Evolutionary conservation across 2,113 vertebrate species (phyloP).

Genomic region (Paradisaea rubra): DNA sequence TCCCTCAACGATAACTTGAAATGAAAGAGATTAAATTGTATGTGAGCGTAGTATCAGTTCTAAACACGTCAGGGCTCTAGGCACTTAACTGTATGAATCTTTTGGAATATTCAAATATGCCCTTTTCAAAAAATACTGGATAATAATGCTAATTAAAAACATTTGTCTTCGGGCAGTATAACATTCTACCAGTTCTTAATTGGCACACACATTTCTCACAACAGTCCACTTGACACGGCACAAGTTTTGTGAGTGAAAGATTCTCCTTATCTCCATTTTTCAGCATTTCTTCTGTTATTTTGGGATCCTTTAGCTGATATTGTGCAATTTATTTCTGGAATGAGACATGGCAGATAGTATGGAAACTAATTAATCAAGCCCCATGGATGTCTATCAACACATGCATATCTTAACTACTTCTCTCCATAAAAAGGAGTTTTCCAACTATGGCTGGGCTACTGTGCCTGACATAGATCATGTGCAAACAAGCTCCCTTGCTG

Average conservation of each 20-base stretch:
- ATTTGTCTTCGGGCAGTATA: not conserved
- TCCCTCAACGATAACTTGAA: conserved; percentile 1
- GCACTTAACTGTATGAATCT: not conserved
- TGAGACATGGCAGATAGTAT: not conserved
- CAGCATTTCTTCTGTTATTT: not conserved
- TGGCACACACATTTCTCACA: not conserved
- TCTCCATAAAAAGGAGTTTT: not conserved
- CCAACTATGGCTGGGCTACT: not conserved
- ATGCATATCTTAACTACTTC: not conserved
- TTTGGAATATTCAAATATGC: not conserved
- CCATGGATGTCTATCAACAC: not conserved
- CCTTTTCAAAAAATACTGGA: not conserved
- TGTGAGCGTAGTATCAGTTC: not conserved
- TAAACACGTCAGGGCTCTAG: conserved; percentile 6
- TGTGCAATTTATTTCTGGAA: not conserved
- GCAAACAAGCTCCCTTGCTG: not conserved
- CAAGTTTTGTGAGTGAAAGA: not conserved
- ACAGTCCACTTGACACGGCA: not conserved
- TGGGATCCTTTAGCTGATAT: not conserved
- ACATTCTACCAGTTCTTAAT: not conserved
- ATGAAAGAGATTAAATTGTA: conserved; percentile 23
- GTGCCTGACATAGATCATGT: rapidly evolving
- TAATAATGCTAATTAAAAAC: conserved; percentile 1
- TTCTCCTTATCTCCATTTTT: not conserved
- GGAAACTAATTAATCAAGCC: not conserved